Evolutionary conservation across 2,797 vertebrate genomes (phyloP).

Genomic region (Luscinia megarhynchos): DNA sequence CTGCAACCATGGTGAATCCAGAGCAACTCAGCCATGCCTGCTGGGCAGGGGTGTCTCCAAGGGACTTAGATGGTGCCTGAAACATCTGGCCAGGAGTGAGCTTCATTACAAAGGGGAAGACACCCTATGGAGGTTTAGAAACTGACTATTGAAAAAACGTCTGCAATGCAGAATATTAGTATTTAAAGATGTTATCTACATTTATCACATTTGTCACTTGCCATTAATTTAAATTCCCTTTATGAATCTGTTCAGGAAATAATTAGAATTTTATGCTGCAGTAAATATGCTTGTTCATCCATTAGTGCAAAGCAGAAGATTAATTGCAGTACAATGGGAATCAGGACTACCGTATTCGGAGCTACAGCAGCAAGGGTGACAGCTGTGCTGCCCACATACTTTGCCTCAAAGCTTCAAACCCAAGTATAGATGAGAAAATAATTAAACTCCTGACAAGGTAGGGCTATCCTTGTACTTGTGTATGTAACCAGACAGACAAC

Average conservation of each 20-base stretch:
- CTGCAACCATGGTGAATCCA: neutral
- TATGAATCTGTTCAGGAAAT: constrained; percentile 81
- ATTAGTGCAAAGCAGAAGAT: constrained; percentile 80
- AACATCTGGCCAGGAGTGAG: neutral
- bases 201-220: constrained; percentile 80
- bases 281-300: constrained; percentile 83
- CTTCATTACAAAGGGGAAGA: neutral
- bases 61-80: neutral
- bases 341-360: constrained; percentile 43
- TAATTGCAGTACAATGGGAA: constrained; percentile 82
- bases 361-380: constrained; percentile 61
- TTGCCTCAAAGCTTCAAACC: constrained; percentile 71
- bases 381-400: constrained; percentile 73
- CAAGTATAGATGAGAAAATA: constrained; percentile 73
- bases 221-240: constrained; percentile 78
- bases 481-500: neutral
- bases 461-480: neutral
- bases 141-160: neutral
- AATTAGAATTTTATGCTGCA: constrained; percentile 82
- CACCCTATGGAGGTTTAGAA: neutral
- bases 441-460: constrained; percentile 66
- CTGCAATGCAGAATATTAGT: constrained; percentile 46
- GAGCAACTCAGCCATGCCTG: neutral
- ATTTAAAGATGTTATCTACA: constrained; percentile 75
- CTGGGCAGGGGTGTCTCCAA: neutral